phyloP scores from a whole-genome alignment of 2,113 vertebrate species.

The Hiodon tergisus region DNA sequence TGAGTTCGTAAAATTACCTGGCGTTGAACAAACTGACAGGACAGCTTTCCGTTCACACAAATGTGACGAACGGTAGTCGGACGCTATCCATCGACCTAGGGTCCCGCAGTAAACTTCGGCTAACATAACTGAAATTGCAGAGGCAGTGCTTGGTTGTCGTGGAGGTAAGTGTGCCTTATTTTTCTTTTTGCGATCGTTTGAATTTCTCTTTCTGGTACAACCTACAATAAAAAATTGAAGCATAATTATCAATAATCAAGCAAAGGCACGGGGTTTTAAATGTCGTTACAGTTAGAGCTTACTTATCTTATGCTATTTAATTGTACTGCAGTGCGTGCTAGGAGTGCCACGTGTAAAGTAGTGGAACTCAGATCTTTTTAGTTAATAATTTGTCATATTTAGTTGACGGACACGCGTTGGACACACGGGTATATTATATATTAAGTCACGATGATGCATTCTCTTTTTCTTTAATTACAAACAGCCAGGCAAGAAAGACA shows the following conservation, averaged over 20 bases:
- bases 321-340: too few relatives aligned
- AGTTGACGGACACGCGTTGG: too few relatives aligned
- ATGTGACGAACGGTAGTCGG: constrained; percentile 40
- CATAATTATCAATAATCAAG: too few relatives aligned
- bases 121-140: neutral
- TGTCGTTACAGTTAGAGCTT: too few relatives aligned
- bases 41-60: constrained; percentile 47
- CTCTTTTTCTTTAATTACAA: neutral
- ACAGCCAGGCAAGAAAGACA: neutral
- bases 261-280: too few relatives aligned
- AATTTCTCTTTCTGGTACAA: neutral
- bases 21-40: constrained; percentile 39
- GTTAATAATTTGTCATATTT: neutral
- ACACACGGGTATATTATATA: too few relatives aligned
- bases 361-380: neutral
- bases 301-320: too few relatives aligned
- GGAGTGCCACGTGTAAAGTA: too few relatives aligned
- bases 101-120: constrained; percentile 34
- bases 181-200: neutral
- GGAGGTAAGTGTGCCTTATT: constrained; percentile 7
- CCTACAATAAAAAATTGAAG: neutral
- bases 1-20: constrained; percentile 12
- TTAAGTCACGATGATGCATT: neutral
- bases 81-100: constrained; percentile 25
- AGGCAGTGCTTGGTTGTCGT: neutral